Evolutionary conservation across 1,140 invertebrate species (phyloP).

Genomic region (Aporrectodea caliginosa): DNA sequence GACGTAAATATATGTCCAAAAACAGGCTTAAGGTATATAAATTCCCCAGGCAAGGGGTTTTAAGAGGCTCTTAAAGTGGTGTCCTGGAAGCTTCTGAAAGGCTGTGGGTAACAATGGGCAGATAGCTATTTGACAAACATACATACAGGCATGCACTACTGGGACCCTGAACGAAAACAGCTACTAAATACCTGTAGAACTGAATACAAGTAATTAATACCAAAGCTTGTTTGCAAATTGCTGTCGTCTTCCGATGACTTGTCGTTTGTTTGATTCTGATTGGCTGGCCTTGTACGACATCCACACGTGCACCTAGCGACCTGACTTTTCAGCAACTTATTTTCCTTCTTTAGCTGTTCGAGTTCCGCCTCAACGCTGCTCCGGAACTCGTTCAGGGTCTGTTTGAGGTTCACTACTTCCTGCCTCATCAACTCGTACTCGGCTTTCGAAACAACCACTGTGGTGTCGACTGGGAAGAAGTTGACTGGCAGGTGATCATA

Average conservation of each 20-base stretch:
- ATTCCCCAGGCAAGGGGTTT: no score
- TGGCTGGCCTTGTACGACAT: background rate
- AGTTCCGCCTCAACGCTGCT: constrained; percentile 12
- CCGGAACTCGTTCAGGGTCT: constrained; percentile 13
- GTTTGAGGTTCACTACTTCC: constrained; percentile 8
- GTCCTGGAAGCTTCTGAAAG: no score
- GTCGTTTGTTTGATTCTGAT: constrained; percentile 7
- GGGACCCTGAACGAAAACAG: no score
- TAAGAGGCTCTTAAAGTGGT: no score
- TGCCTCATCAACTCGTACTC: constrained; percentile 16
- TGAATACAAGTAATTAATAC: no score
- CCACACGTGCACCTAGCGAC: constrained; percentile 20
- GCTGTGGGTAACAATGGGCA: no score
- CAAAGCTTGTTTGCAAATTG: constrained; percentile 19
- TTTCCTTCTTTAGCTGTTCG: constrained; percentile 19
- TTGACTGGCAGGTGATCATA: background rate
- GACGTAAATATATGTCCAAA: no score
- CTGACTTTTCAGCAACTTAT: constrained; percentile 13
- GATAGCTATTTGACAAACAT: no score
- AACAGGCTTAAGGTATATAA: no score
- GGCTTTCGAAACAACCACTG: constrained; percentile 17
- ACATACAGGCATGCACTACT: no score
- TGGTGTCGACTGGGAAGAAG: constrained; percentile 17
- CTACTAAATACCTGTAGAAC: no score
- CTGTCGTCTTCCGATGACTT: constrained; percentile 21